Base-by-base conservation (phyloP, 92 coral and sea anemone genomes). In the Actinernus sp. region DNA sequence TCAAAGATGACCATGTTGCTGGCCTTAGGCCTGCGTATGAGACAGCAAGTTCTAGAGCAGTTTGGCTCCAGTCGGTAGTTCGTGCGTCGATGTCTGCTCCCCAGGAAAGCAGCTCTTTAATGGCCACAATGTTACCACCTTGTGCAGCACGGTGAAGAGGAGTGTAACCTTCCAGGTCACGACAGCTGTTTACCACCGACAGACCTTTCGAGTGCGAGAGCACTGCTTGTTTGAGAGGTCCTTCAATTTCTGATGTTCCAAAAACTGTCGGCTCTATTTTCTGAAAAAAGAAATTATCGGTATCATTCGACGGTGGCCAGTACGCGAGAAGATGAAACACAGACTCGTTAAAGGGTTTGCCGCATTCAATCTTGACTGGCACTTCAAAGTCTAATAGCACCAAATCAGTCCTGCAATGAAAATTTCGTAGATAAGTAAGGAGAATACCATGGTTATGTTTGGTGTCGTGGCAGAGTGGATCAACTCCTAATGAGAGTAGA, bases 121-220 rank as follows among this genome's bases (percentile, higher is more conserved):
- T 32, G 0, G 31, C 61, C 2, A 57, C 44, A 3, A 64, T 9
- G 61, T 88, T 88, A 5, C 90, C 90, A 0, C 95, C 95, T 83
- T 77, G 82, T 2, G 82, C 89, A 1, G 95, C 95, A 31, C 90
- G 55, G 18, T 83, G 95, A 0, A 83, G 38, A 0, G 90, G 78
- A 6, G 88, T 71, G 61, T 59, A 83, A 1, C 90, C 90, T 20
- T 83, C 83, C 1, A 31, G 32, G 49, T 83, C 93, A 36, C 84
- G 80, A 58, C 93, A 87, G 11, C 76, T 68, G 41, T 81, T 54
- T 16, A 79, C 30, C n/a, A 79, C 3, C 10, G 31, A n/a, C 17
- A 23, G 49, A 11, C 64, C 65, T 1, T 34, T 16, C 11, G 76
- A 61, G 36, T 71, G 80, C 13, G 60, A 4, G 31, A 13, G 37